These are phyloP conservation scores for Acanthochromis polyacanthus DNA, from an alignment of 2,113 vertebrate species.

Conservation along the genomic window DNA sequence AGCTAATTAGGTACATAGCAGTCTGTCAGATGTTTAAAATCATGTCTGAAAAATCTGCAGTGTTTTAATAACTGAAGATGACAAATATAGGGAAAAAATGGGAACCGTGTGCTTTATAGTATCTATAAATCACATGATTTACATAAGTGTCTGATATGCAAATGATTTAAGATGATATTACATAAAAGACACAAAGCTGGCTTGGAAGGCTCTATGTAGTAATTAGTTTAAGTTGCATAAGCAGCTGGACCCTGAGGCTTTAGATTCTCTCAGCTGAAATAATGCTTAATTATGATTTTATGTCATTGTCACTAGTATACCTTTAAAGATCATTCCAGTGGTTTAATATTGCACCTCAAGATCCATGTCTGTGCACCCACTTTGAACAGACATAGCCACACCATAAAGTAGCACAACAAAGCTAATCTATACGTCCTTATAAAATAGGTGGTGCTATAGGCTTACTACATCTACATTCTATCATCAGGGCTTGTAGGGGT, in stretches of 20 bases:
- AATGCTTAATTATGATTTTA: not conserved
- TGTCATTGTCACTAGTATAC: not conserved
- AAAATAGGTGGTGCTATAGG: not conserved
- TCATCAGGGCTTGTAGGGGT: not conserved
- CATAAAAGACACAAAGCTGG: too few species aligned
- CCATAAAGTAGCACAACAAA: not conserved
- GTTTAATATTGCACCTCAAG: not conserved
- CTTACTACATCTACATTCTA: not conserved
- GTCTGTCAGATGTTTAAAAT: not conserved
- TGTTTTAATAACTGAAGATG: too few species aligned
- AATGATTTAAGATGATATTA: not conserved
- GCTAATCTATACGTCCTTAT: not conserved
- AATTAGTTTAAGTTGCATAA: slow-evolving; percentile 1
- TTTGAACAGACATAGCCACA: not conserved
- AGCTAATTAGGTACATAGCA: not conserved
- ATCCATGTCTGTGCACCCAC: not conserved
- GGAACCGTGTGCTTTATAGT: too few species aligned
- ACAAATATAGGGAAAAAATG: too few species aligned
- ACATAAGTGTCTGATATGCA: not conserved
- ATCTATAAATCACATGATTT: too few species aligned
- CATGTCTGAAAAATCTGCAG: too few species aligned
- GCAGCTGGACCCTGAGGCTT: not conserved
- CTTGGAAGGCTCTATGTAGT: not conserved
- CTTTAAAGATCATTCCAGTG: too few species aligned
- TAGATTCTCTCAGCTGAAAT: not conserved